Base-by-base conservation (phyloP, 1,140 invertebrate genomes). In the Ephestia elutella region DNA sequence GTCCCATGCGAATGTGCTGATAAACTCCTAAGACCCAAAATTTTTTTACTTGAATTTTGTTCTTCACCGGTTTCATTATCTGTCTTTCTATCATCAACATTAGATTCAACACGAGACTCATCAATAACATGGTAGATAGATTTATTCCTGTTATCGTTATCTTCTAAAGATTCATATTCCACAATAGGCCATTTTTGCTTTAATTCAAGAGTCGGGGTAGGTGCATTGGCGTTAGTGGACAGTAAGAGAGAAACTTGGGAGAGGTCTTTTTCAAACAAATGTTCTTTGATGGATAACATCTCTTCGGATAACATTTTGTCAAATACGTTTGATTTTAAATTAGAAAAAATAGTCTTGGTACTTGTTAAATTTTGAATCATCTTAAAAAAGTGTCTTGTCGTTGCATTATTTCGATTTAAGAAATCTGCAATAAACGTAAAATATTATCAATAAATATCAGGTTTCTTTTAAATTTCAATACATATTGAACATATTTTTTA, bases 261-360 rank as follows among this genome's bases (percentile, higher is more conserved):
- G 49, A 57, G 56, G 54, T 79, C 68, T 60, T 74, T 76, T 54
- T 74, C 66, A 56, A 73, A 57, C 48, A 80, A 67, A 56, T 73
- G 65, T 64, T 76, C 70, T 58, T 85, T 78, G 49, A 82, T 77
- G 17, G 70, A 75, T 19, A 82, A 51, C 70, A 87, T 80, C 68
- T 84, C 80, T 54, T 84, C 76, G 2, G 75, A 80, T 18, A 85
- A 57, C 75, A 81, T 84, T 74, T 78, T 83, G 51, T 82, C 80
- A 53, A 84, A 82, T 9, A 80, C 60, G 57, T 84, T 81, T 5
- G 60, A 70, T 62, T 80, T 79, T 55, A 83, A 76, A 68, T 87
- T 75, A 49, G 58, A 32, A 11, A 44, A 44, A 3, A 15, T 15
- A 15, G 19, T 59, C 44, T 48, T 59, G 13, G 49, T 70, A 49